Conservation (phyloP, 2,888 invertebrate species). For the Stenodema calcarata region DNA sequence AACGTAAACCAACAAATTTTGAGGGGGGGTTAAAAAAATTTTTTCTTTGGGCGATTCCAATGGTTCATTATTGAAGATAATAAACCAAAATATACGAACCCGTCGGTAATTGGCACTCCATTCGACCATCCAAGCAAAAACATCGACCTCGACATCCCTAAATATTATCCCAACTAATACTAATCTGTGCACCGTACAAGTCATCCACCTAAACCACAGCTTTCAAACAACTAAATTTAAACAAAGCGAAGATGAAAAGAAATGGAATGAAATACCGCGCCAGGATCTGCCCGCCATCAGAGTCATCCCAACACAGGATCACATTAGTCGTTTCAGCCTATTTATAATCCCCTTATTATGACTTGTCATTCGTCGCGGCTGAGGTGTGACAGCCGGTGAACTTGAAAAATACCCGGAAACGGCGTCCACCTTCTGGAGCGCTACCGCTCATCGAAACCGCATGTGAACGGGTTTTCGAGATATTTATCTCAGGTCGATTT, state of each 20-base stretch:
- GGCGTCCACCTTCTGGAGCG: neutral
- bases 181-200: too few relatives aligned
- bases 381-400: conserved; percentile 3
- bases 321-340: neutral
- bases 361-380: conserved; percentile 3
- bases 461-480: neutral
- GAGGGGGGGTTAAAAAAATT: too few relatives aligned
- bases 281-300: neutral
- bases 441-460: neutral
- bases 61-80: too few relatives aligned
- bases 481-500: neutral
- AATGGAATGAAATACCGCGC: neutral
- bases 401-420: neutral
- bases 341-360: conserved; percentile 13
- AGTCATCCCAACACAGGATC: neutral
- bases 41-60: too few relatives aligned
- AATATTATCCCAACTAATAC: too few relatives aligned
- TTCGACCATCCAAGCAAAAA: too few relatives aligned
- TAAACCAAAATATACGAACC: too few relatives aligned
- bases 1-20: too few relatives aligned
- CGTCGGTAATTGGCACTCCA: too few relatives aligned
- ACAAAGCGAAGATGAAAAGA: neutral
- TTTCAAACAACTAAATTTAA: neutral
- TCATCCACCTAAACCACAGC: too few relatives aligned
- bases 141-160: too few relatives aligned